Conservation (phyloP, 1,140 invertebrate species). For the Melipona quadrifasciata region DNA sequence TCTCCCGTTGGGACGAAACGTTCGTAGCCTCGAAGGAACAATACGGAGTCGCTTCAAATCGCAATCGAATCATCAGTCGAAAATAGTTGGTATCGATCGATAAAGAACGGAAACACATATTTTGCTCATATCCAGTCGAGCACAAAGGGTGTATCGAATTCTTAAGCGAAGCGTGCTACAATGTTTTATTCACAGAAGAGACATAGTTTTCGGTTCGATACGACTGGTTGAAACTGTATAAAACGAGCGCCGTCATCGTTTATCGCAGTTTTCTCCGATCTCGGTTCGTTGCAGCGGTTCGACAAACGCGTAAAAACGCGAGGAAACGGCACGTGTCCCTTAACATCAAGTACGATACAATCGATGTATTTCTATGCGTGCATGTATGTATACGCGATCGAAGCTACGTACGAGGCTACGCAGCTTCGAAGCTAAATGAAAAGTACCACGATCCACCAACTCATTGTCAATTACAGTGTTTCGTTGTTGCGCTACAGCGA, state of each 20-base stretch:
- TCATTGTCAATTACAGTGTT: background rate
- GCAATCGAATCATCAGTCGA: background rate
- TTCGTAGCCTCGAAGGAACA: background rate
- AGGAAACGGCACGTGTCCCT: background rate
- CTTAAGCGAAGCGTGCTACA: conserved; percentile 4
- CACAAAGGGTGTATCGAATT: background rate
- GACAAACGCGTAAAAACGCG: conserved; percentile 22
- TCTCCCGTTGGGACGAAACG: background rate
- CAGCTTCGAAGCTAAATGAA: conserved; percentile 56
- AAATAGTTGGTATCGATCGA: background rate
- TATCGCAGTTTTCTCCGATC: conserved; percentile 27
- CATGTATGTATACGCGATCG: conserved; percentile 7
- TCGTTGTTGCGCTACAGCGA: conserved; percentile 50
- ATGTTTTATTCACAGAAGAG: background rate
- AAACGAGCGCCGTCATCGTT: background rate
- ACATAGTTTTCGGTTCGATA: background rate
- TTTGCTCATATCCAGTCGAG: background rate
- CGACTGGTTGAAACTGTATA: background rate
- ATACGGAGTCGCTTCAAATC: background rate
- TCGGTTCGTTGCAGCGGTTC: conserved; percentile 35
- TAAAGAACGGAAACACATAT: background rate
- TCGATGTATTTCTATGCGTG: conserved; percentile 22
- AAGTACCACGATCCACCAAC: conserved; percentile 16
- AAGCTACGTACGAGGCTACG: conserved; percentile 28
- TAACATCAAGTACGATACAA: conserved; percentile 27